Evolutionary conservation across 2,888 invertebrate genomes (phyloP).

Genomic region (Lissonota sp.): DNA sequence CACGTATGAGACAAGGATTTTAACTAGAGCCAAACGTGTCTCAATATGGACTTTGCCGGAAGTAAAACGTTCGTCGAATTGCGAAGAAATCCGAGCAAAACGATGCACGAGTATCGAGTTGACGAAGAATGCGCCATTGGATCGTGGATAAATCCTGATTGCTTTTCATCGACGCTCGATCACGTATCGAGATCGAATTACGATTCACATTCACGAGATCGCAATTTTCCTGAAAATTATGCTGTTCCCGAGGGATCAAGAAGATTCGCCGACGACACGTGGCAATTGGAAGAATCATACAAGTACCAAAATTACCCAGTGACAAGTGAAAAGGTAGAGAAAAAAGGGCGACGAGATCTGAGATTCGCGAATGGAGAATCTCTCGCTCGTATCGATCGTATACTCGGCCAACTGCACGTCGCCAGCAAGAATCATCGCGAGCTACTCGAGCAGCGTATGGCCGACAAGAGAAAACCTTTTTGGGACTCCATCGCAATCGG

Average conservation of each 20-base stretch:
- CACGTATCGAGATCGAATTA: not conserved
- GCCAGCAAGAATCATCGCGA: conserved; percentile 78
- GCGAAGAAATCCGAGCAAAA: conserved; percentile 4
- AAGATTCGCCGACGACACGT: not conserved
- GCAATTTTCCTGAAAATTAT: not conserved
- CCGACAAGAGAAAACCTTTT: conserved; percentile 51
- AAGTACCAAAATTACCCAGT: not conserved
- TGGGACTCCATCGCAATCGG: conserved; percentile 1
- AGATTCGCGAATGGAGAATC: conserved; percentile 72
- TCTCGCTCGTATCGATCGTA: conserved; percentile 74
- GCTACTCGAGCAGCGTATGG: conserved; percentile 75
- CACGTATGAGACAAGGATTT: conserved; percentile 86
- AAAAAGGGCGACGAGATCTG: not conserved
- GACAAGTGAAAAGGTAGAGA: too few species aligned
- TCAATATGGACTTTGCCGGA: conserved; percentile 48
- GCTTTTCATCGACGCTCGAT: not conserved
- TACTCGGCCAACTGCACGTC: conserved; percentile 75
- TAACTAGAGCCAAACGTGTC: conserved; percentile 77
- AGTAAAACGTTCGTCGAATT: conserved; percentile 42
- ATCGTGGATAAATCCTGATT: not conserved
- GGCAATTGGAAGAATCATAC: not conserved
- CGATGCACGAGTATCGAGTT: conserved; percentile 4
- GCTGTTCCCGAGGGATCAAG: not conserved
- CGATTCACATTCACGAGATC: not conserved
- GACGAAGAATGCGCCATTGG: conserved; percentile 8